These are phyloP conservation scores for Forbesichthys papilliferus DNA, from an alignment of 2,113 vertebrate species.

Conservation along the genomic window DNA sequence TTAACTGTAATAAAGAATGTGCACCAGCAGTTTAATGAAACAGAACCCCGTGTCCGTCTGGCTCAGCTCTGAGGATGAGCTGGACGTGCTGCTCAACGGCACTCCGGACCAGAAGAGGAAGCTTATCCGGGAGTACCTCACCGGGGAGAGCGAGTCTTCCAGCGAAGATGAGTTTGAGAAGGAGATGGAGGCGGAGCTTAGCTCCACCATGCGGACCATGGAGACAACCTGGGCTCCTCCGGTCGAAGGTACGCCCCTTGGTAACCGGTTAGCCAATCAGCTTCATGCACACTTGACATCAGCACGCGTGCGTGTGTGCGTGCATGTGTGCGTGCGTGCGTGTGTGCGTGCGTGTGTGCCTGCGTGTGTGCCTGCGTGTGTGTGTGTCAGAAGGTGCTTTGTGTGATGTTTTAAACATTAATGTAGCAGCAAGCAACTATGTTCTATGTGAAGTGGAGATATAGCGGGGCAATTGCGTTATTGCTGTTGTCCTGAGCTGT, in stretches of 20 bases:
- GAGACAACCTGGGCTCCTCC: slow-evolving; percentile 80
- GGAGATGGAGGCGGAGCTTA: slow-evolving; percentile 95
- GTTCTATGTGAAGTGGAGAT: no score
- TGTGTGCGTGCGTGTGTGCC: no score
- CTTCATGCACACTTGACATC: no score
- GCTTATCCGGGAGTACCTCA: slow-evolving; percentile 92
- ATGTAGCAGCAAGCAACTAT: no score
- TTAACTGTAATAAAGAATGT: not conserved
- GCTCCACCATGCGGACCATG: slow-evolving; percentile 85
- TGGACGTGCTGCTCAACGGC: slow-evolving; percentile 90
- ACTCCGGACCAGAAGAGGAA: slow-evolving; percentile 93
- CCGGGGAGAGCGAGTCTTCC: slow-evolving; percentile 94
- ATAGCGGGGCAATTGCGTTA: no score
- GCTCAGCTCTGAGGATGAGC: slow-evolving; percentile 92
- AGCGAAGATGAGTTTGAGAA: slow-evolving; percentile 97
- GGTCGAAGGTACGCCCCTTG: slow-evolving; percentile 37
- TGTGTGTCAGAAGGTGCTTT: not conserved
- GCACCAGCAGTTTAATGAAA: not conserved
- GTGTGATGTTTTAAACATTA: no score
- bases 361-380: no score
- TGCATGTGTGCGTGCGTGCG: no score
- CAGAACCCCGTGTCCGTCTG: not conserved
- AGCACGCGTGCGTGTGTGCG: not conserved
- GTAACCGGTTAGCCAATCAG: no score
- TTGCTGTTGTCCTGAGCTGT: no score